Conservation (phyloP, 1,140 invertebrate species). For the Oppia nitens region DNA sequence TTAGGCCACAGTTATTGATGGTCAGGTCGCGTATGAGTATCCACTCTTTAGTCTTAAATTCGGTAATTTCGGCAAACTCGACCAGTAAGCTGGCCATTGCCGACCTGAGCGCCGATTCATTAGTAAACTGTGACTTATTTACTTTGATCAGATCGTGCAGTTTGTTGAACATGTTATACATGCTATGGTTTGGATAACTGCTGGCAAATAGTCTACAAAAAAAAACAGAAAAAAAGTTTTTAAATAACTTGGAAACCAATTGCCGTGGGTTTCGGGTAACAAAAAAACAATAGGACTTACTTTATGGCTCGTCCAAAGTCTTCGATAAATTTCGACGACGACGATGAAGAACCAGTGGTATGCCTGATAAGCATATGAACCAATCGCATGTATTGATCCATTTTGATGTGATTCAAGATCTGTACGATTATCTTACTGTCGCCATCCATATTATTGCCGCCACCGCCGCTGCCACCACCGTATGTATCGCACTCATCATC, state of each 20-base stretch:
- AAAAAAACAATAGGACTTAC: too few species aligned
- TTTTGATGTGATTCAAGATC: neutral
- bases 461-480: too few species aligned
- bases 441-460: too few species aligned
- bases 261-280: too few species aligned
- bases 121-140: neutral
- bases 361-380: neutral
- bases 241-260: neutral
- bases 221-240: neutral
- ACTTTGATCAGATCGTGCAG: neutral
- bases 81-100: neutral
- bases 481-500: too few species aligned
- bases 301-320: neutral
- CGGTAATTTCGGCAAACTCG: neutral
- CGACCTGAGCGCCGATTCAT: neutral
- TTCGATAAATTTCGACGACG: neutral
- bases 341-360: neutral
- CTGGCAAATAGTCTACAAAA: neutral
- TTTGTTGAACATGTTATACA: neutral
- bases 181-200: neutral
- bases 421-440: too few species aligned
- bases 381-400: neutral
- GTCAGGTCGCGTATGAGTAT: neutral
- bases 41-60: neutral
- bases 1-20: neutral